These are phyloP conservation scores for Synergus umbraculus DNA, from an alignment of 2,888 invertebrate species.

Conservation along the genomic window DNA sequence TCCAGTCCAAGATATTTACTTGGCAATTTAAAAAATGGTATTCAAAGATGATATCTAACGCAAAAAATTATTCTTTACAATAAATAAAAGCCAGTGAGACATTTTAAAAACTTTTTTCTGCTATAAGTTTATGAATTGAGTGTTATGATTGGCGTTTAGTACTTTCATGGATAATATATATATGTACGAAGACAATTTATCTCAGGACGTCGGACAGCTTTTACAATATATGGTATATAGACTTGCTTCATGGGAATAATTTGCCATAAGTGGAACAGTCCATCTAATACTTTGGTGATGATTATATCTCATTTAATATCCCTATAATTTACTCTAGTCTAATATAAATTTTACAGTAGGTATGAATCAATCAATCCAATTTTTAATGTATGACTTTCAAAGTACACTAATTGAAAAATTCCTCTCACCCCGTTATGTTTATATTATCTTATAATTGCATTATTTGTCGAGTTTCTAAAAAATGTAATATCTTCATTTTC, in stretches of 20 bases:
- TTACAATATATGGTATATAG: slow-evolving; percentile 2
- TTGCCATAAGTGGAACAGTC: slow-evolving; percentile 23
- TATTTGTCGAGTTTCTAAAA: not conserved
- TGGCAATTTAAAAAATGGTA: not conserved
- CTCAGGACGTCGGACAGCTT: not conserved
- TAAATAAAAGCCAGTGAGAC: not conserved
- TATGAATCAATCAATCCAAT: not conserved
- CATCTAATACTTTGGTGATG: slow-evolving; percentile 21
- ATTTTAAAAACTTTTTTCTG: no score
- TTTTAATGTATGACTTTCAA: not conserved
- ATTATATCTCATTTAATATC: slow-evolving; percentile 27
- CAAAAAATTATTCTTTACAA: not conserved
- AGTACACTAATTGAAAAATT: not conserved
- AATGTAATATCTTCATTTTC: not conserved
- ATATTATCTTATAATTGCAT: not conserved
- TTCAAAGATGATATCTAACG: not conserved
- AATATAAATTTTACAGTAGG: not conserved
- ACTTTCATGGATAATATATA: slow-evolving; percentile 6
- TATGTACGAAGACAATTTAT: slow-evolving; percentile 5
- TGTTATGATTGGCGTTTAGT: slow-evolving; percentile 9
- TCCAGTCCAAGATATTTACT: not conserved
- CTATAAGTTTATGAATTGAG: not conserved
- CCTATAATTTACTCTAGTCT: not conserved
- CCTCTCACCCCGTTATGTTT: not conserved
- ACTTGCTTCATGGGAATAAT: slow-evolving; percentile 18